Evolutionary conservation across 2,888 invertebrate species (phyloP).

Genomic region (Anarsia innoxiella): DNA sequence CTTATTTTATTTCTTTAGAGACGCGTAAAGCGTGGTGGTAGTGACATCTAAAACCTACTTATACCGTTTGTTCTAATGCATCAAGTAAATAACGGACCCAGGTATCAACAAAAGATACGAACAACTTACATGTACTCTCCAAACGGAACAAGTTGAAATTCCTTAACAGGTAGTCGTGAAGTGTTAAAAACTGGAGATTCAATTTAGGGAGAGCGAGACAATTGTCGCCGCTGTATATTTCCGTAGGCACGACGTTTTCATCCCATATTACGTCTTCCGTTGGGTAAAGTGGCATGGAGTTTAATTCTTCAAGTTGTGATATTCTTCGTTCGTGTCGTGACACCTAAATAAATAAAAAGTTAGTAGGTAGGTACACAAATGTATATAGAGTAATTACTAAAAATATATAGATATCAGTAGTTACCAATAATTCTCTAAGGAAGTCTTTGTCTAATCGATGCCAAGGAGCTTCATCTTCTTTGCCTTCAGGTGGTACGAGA

Average conservation of each 20-base stretch:
- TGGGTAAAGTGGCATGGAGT: conserved; percentile 98
- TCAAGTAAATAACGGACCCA: too few species aligned
- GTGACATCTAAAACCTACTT: neutral
- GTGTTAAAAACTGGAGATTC: conserved; percentile 97
- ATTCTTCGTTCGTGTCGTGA: conserved; percentile 90
- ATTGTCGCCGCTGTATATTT: conserved; percentile 97
- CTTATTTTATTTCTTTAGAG: too few species aligned
- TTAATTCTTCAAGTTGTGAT: conserved; percentile 95
- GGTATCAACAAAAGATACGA: neutral
- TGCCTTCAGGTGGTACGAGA: conserved; percentile 85
- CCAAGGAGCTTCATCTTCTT: conserved; percentile 81
- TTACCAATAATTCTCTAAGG: conserved; percentile 89
- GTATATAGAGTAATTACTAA: neutral
- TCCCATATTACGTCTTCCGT: conserved; percentile 99
- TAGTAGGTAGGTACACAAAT: neutral
- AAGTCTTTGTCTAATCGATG: conserved; percentile 87
- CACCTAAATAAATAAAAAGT: conserved; percentile 70
- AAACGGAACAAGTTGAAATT: conserved; percentile 98
- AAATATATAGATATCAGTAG: conserved; percentile 23
- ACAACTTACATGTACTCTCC: conserved; percentile 94
- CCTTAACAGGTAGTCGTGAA: conserved; percentile 97
- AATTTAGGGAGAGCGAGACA: conserved; percentile 97
- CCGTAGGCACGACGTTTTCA: conserved; percentile 98
- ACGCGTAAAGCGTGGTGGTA: too few species aligned
- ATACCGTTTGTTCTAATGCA: too few species aligned